A percentile compares a stretch with the other conserved stretches of the same genome.
Conservation (phyloP, 1,140 invertebrate genomes). For the Microplitis demolitor region DNA sequence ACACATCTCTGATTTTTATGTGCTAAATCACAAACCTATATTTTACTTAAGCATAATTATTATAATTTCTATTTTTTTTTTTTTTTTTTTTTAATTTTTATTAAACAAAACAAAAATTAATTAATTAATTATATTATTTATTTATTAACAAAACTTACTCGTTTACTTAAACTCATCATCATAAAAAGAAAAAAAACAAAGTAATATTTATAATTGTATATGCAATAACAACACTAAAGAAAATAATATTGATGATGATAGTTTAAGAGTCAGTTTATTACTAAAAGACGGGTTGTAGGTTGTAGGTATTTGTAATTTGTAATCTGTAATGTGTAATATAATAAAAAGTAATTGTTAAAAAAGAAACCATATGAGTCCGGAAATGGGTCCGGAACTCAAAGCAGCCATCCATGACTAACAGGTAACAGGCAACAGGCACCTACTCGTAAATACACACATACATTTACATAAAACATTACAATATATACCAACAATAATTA, state of each 20-base stretch:
- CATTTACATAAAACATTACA: conserved; percentile 28
- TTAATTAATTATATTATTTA: background rate
- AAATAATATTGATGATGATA: background rate
- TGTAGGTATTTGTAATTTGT: background rate
- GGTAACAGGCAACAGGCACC: conserved; percentile 30
- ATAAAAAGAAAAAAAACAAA: background rate
- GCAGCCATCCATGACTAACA: conserved; percentile 58
- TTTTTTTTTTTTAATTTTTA: too few species aligned
- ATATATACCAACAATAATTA: conserved; percentile 47
- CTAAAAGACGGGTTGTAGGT: conserved; percentile 31
- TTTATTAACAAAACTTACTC: conserved; percentile 40
- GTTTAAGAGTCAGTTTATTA: conserved; percentile 44
- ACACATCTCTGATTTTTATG: too few species aligned
- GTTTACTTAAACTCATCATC: conserved; percentile 56
- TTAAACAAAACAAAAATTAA: background rate
- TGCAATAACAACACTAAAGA: background rate
- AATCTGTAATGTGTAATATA: too few species aligned
- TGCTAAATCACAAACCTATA: too few species aligned
- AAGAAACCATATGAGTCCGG: conserved; percentile 58
- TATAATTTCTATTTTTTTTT: too few species aligned
- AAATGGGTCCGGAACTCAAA: conserved; percentile 58
- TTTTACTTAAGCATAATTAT: background rate
- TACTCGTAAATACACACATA: too few species aligned
- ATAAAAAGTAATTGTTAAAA: conserved; percentile 29
- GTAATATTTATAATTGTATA: background rate